Base-by-base conservation (phyloP, 2,888 invertebrate genomes). In the Digitonthophagus gazella region DNA sequence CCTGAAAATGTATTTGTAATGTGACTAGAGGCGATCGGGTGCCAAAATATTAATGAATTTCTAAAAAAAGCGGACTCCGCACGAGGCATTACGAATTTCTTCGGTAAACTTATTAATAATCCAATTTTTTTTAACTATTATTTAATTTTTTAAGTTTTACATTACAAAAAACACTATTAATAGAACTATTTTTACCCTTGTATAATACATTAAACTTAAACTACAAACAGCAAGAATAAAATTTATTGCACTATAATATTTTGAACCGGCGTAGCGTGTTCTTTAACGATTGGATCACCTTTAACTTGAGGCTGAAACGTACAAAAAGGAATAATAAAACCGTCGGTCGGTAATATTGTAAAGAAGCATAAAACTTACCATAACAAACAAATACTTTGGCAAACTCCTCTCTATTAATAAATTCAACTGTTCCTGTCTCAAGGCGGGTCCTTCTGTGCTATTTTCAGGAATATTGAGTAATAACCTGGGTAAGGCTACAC, bases 401-500 rank as follows among this genome's bases (percentile, higher is more conserved):
- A 90, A 79, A 72, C 87, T 86, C 73, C 89, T 84, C 74, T 87
- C 85, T 64, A 89, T 80, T 16, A 90, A 82, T 73, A 86, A 85
- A 72, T 85, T 81, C 58, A 88, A 81, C 76, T 87, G 85, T 68
- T 80, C 83, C 75, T 84, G 85, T 72, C 80, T 80, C 67, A 86
- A 72, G 72, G 82, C 75, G 0, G 80, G 76, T n/a, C 78, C 78
- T 69, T 82, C 83, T 1, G 77, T 74, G 65, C 77, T 75, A 58
- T 76, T 78, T 71, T 86, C 86, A 1, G 86, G 80, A 20, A 87
- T 78, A 15, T 83, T 83, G 54, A 88, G 83, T 79, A 84, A 84
- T 79, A 89, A 82, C 76, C 86, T 84, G 0, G 93, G 92, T 68
- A 92, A 86, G 1, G 86, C 84, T n/a, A 92, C 90, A 79, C 89